Evolutionary conservation across 1,140 invertebrate genomes (phyloP).

Genomic region (Apocrypta bakeri): DNA sequence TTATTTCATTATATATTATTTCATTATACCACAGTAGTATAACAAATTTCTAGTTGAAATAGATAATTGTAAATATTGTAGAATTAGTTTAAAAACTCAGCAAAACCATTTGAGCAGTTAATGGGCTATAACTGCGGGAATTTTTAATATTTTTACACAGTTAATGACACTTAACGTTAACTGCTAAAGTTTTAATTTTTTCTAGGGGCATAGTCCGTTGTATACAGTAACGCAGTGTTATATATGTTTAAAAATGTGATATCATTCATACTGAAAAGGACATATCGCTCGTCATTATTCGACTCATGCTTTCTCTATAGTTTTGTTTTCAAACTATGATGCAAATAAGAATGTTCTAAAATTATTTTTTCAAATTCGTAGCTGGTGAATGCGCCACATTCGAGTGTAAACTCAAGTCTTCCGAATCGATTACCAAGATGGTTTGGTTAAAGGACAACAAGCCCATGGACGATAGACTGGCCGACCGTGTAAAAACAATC

Average conservation of each 20-base stretch:
- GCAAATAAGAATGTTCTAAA: not conserved
- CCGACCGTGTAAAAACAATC: constrained; percentile 82
- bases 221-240: not conserved
- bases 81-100: too few species aligned
- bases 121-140: not conserved
- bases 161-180: too few species aligned
- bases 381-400: constrained; percentile 91
- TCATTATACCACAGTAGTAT: too few species aligned
- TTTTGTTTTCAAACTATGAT: not conserved
- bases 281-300: constrained; percentile 6
- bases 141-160: constrained; percentile 33
- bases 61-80: too few species aligned
- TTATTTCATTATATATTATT: too few species aligned
- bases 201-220: not conserved
- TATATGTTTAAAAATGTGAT: constrained; percentile 30
- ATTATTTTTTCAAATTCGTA: constrained; percentile 63
- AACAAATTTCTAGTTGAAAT: too few species aligned
- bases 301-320: constrained; percentile 37
- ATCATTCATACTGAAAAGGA: not conserved
- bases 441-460: constrained; percentile 94
- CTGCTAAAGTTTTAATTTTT: too few species aligned
- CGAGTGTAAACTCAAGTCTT: constrained; percentile 82
- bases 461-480: constrained; percentile 83
- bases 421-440: constrained; percentile 73
- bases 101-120: not conserved